Base-by-base conservation (phyloP, 2,797 vertebrate species). In the Decapterus maruadsi region DNA sequence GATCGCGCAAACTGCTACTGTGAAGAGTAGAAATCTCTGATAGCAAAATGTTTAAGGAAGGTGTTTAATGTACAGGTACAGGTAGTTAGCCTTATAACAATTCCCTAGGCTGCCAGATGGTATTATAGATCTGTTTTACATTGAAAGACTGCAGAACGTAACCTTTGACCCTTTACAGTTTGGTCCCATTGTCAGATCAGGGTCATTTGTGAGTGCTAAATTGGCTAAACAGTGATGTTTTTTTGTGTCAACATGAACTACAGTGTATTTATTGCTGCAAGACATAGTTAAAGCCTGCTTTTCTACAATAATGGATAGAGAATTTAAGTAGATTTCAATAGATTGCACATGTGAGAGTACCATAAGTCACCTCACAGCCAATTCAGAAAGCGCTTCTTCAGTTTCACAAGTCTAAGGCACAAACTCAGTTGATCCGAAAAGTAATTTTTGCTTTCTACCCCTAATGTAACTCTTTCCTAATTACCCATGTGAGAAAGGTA, bases 131-230 rank as follows among this genome's bases (percentile, higher is more conserved):
- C 34, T 63, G 57, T 56, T 65, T 51, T 50, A 51, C 48, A 22
- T 59, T 68, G 59, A 77, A 46, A 63, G 45, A 83, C 58, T 77
- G 46, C 51, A 82, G 36, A 79, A 63, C 50, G 19, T 64, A 54
- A 89, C 53, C 73, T 80, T 86, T 81, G 81, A 90, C 82, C 82
- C 83, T 43, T 57, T 78, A 85, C 54, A 83, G 78, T 92, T 95
- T 95, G 95, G 93, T 94, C 94, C 94, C 93, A 77, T 89, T 82
- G 40, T 83, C 67, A 85, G 58, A 89, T 81, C 64, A 74, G 80
- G 86, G 84, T 89, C 64, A 58, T 81, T 55, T 78, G 20, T 20
- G 60, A 75, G 73, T 36, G 19, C n/a, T 68, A 36, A 59, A 60
- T 19, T 68, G 40, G 67, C 50, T 54, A n/a, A 61, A 80, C 69